These are phyloP conservation scores for Bombyx mori DNA, from an alignment of 1,140 invertebrate genomes.

Conservation along the genomic window DNA sequence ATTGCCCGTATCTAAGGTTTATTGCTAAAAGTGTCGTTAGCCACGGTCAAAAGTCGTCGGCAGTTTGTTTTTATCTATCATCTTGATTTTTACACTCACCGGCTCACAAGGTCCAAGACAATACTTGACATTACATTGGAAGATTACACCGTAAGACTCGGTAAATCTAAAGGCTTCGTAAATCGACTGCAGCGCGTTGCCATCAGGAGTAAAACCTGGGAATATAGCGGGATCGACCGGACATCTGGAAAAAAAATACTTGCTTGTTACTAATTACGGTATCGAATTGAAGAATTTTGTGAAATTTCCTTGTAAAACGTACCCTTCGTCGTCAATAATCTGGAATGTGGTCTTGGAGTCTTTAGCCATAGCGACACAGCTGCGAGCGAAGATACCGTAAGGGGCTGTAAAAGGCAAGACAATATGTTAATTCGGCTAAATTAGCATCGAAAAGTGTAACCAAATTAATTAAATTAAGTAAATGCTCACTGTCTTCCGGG, in stretches of 20 bases:
- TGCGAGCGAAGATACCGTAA: slow-evolving; percentile 95
- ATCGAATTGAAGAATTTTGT: not conserved
- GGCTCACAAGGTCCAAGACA: slow-evolving; percentile 95
- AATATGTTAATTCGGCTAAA: not conserved
- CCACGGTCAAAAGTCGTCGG: too few species aligned
- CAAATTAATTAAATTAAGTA: not conserved
- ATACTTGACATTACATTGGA: slow-evolving; percentile 97
- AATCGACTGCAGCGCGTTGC: slow-evolving; percentile 89
- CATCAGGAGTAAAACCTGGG: slow-evolving; percentile 90
- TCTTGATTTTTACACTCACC: slow-evolving; percentile 71
- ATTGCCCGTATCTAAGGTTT: not conserved
- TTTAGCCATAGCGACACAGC: slow-evolving; percentile 96
- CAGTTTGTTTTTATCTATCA: slow-evolving; percentile 1
- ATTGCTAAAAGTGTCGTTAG: too few species aligned
- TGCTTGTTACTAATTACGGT: not conserved
- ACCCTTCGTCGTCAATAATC: slow-evolving; percentile 96
- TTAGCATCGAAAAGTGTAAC: not conserved
- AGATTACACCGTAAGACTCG: slow-evolving; percentile 96
- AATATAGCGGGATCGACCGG: slow-evolving; percentile 94
- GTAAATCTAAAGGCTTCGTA: slow-evolving; percentile 97
- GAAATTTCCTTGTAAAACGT: slow-evolving; percentile 26
- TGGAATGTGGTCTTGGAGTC: slow-evolving; percentile 96
- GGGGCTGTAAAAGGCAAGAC: slow-evolving; percentile 78
- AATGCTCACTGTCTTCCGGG: slow-evolving; percentile 90
- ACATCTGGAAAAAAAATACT: slow-evolving; percentile 73